These are phyloP conservation scores for Struthio camelus DNA, from an alignment of 2,113 vertebrate species.

Conservation along the genomic window DNA sequence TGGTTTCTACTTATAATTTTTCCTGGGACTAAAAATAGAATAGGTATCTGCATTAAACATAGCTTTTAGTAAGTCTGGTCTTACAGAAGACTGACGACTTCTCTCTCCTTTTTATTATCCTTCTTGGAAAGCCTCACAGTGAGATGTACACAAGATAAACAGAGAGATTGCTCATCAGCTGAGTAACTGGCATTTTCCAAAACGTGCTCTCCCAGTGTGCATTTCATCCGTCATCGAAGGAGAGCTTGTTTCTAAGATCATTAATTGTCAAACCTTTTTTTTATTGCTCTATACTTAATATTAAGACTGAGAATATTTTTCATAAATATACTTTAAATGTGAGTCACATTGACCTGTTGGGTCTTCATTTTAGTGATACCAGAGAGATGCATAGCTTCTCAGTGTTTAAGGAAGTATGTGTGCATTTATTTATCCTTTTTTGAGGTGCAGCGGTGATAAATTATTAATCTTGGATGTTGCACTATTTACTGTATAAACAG, in stretches of 20 bases:
- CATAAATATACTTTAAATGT: neutral
- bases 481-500: neutral
- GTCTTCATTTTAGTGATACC: neutral
- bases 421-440: neutral
- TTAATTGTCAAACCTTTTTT: neutral
- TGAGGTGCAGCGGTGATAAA: neutral
- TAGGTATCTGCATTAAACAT: neutral
- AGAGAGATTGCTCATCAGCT: constrained; percentile 9
- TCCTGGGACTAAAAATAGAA: neutral
- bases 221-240: constrained; percentile 13
- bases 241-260: constrained; percentile 3
- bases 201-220: neutral
- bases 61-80: neutral
- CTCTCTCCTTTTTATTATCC: neutral
- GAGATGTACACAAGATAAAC: neutral
- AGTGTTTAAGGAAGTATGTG: neutral
- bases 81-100: neutral
- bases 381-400: neutral
- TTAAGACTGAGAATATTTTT: neutral
- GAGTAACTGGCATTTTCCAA: neutral
- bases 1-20: neutral
- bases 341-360: neutral
- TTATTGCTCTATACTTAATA: neutral
- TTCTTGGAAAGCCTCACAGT: neutral
- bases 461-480: neutral